Conservation (phyloP, 1,140 invertebrate species). For the Bombus terrestris region DNA sequence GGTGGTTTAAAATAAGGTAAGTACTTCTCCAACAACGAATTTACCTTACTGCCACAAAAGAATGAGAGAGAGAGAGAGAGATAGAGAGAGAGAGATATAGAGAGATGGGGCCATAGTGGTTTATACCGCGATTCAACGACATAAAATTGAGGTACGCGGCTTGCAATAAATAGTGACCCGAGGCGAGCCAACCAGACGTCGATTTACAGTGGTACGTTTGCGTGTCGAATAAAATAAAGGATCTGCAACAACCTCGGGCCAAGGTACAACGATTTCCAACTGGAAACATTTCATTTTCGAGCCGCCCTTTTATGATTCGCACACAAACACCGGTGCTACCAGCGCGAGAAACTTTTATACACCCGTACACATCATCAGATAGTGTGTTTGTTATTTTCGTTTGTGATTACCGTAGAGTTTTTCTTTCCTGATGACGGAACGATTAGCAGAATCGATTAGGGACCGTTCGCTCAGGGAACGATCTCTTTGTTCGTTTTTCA, state of each 20-base stretch:
- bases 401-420: not conserved
- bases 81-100: too few relatives aligned
- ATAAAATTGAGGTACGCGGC: constrained; percentile 21
- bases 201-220: constrained; percentile 10
- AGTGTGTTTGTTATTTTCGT: not conserved
- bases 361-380: not conserved
- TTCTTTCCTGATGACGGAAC: not conserved
- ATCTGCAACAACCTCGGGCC: not conserved
- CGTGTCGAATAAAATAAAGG: constrained; percentile 27
- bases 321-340: not conserved
- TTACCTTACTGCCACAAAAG: not conserved
- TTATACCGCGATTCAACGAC: constrained; percentile 15
- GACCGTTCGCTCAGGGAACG: not conserved
- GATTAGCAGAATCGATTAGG: not conserved
- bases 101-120: not conserved
- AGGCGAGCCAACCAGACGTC: constrained; percentile 8
- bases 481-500: not conserved
- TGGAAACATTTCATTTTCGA: constrained; percentile 5
- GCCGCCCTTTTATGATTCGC: constrained; percentile 9
- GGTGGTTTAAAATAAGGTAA: constrained; percentile 6
- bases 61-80: not conserved
- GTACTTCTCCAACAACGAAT: not conserved
- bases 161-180: constrained; percentile 29
- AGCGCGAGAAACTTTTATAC: constrained; percentile 10
- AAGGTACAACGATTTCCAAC: not conserved